Percentiles rank a stretch among this genome's conserved stretches.
phyloP scores from a whole-genome alignment of 1,140 invertebrate genomes.

The Vanessa atalanta region DNA sequence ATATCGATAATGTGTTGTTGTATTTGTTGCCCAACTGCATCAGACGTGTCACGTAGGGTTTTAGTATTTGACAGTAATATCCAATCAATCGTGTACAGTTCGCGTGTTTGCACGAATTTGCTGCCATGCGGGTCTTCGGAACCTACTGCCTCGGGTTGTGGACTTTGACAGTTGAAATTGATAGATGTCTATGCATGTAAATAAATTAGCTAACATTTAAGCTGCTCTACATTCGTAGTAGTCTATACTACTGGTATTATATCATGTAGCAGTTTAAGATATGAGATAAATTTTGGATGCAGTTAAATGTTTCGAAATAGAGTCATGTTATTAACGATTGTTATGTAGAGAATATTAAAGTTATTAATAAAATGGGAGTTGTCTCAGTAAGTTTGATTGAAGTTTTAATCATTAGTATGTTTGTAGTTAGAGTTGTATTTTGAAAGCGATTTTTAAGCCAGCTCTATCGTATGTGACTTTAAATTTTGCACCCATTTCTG shows the following conservation, averaged over 20 bases:
- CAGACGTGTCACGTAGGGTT: neutral
- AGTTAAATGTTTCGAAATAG: neutral
- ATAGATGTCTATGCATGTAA: slow-evolving; percentile 1
- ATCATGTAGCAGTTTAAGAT: slow-evolving; percentile 26
- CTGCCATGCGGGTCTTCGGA: slow-evolving; percentile 9
- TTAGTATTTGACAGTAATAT: slow-evolving; percentile 7
- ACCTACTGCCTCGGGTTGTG: slow-evolving; percentile 4
- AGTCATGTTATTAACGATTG: no score
- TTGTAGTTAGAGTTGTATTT: no score
- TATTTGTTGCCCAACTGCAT: neutral
- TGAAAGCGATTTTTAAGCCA: no score
- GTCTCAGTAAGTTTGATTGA: neutral
- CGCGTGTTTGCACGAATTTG: slow-evolving; percentile 14
- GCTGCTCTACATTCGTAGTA: neutral
- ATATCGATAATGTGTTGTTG: no score
- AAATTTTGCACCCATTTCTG: no score
- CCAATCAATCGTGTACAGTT: slow-evolving; percentile 9
- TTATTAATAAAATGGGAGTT: no score
- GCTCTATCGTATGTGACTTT: no score
- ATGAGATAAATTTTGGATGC: slow-evolving; percentile 16
- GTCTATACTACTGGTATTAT: neutral
- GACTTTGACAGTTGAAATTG: slow-evolving; percentile 20
- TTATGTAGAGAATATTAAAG: no score
- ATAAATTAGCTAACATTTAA: neutral
- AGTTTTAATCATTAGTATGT: neutral